A percentile compares a stretch with the other conserved stretches of the same genome.
These are phyloP conservation scores for Lepidotrigona ventralis DNA, from an alignment of 1,140 invertebrate species.

Conservation along the genomic window DNA sequence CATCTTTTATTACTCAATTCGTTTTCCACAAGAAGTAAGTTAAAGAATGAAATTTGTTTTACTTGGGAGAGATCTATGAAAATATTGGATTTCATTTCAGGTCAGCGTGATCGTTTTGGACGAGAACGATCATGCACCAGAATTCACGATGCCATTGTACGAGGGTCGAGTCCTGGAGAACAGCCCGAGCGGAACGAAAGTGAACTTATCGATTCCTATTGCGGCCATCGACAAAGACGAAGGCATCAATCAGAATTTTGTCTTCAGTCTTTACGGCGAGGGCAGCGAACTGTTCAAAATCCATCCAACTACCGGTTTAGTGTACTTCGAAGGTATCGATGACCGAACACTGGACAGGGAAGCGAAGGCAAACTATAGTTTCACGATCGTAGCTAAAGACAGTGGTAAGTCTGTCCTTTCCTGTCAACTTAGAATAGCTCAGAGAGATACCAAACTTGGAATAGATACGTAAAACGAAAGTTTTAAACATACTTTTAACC, in stretches of 20 bases:
- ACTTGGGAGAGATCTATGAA: background rate
- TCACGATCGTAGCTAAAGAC: conserved; percentile 88
- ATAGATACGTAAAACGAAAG: too few relatives aligned
- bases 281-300: conserved; percentile 89
- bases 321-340: conserved; percentile 81
- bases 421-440: background rate
- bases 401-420: conserved; percentile 72
- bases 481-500: background rate
- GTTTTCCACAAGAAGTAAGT: too few relatives aligned
- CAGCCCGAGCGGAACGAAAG: conserved; percentile 85
- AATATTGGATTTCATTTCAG: conserved; percentile 57
- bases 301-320: conserved; percentile 84
- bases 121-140: conserved; percentile 94
- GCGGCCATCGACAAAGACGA: conserved; percentile 88
- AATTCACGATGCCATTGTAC: conserved; percentile 87
- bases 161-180: conserved; percentile 91
- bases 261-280: conserved; percentile 86
- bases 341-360: conserved; percentile 86
- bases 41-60: background rate
- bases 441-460: too few relatives aligned
- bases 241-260: conserved; percentile 88
- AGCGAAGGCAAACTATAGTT: conserved; percentile 84
- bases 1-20: too few relatives aligned
- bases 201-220: conserved; percentile 85
- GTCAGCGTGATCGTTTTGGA: conserved; percentile 90